A percentile compares a stretch with the other conserved stretches of the same genome.
Evolutionary conservation across 2,113 vertebrate genomes (phyloP).

Genomic region (Morone chrysops): DNA sequence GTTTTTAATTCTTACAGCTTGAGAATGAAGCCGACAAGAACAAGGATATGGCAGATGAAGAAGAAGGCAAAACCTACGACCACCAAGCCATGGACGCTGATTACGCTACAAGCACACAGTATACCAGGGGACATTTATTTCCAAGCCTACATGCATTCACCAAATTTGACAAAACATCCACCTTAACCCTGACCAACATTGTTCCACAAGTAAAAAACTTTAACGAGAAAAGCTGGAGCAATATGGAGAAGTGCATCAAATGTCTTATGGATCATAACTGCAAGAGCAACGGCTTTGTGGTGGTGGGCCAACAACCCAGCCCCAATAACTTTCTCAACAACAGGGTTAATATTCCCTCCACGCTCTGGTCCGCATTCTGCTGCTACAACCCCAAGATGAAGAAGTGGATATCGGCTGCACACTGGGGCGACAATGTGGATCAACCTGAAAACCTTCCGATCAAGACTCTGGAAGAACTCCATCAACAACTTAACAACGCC

Average conservation of each 20-base stretch:
- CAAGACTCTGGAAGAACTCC: no score
- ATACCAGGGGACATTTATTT: slow-evolving; percentile 38
- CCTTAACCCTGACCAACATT: slow-evolving; percentile 51
- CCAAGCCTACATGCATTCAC: slow-evolving; percentile 16
- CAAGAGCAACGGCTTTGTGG: slow-evolving; percentile 34
- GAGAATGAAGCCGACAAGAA: no score
- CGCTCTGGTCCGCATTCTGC: slow-evolving; percentile 41
- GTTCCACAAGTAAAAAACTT: no score
- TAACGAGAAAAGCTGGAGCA: slow-evolving; percentile 50
- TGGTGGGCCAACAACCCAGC: slow-evolving; percentile 26
- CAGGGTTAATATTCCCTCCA: slow-evolving; percentile 5
- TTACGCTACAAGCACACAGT: not conserved
- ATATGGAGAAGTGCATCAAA: slow-evolving; percentile 25
- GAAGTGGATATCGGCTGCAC: not conserved
- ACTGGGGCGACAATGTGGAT: no score
- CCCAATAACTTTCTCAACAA: not conserved
- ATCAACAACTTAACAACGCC: not conserved
- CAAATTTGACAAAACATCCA: not conserved
- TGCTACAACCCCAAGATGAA: slow-evolving; percentile 1
- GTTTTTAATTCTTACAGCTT: no score
- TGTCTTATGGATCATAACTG: slow-evolving; percentile 39
- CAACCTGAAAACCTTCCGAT: no score
- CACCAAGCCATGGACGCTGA: not conserved
- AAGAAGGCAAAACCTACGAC: not conserved
- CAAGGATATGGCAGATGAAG: not conserved